A percentile compares a stretch with the other conserved stretches of the same genome.
Evolutionary conservation across 2,113 vertebrate genomes (phyloP).

Genomic region (Syngnathus floridae): DNA sequence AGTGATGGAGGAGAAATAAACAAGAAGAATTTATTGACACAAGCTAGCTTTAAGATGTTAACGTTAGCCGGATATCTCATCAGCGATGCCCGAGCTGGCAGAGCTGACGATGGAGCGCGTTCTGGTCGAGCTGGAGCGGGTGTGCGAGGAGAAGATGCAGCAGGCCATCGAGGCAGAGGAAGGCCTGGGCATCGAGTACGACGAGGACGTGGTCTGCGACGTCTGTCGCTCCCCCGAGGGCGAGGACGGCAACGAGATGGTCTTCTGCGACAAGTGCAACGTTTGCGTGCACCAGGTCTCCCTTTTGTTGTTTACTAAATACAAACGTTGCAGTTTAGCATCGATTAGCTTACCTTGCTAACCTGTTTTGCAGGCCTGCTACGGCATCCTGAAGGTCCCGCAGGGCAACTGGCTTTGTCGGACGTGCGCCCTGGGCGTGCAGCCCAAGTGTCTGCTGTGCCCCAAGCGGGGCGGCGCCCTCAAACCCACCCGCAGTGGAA

Average conservation of each 20-base stretch:
- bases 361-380: slow-evolving; percentile 78
- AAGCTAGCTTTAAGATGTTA: neutral
- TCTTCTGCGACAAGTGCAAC: slow-evolving; percentile 97
- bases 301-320: too few relatives aligned
- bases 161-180: slow-evolving; percentile 91
- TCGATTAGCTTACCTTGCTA: neutral
- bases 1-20: neutral
- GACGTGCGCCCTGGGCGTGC: slow-evolving; percentile 90
- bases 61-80: neutral
- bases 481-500: slow-evolving; percentile 94
- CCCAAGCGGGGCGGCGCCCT: slow-evolving; percentile 93
- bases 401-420: slow-evolving; percentile 95
- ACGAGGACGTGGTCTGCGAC: slow-evolving; percentile 95
- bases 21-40: neutral
- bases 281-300: slow-evolving; percentile 94
- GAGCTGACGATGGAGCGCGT: slow-evolving; percentile 89
- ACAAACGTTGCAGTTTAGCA: neutral
- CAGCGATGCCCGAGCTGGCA: slow-evolving; percentile 85
- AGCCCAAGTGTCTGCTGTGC: slow-evolving; percentile 96
- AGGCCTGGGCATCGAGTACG: slow-evolving; percentile 94
- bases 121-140: slow-evolving; percentile 85
- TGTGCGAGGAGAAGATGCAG: slow-evolving; percentile 89
- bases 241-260: slow-evolving; percentile 97
- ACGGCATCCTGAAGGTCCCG: slow-evolving; percentile 96
- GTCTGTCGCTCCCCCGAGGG: slow-evolving; percentile 95